Evolutionary conservation across 2,888 invertebrate species (phyloP).

Genomic region (Allygus modestus): DNA sequence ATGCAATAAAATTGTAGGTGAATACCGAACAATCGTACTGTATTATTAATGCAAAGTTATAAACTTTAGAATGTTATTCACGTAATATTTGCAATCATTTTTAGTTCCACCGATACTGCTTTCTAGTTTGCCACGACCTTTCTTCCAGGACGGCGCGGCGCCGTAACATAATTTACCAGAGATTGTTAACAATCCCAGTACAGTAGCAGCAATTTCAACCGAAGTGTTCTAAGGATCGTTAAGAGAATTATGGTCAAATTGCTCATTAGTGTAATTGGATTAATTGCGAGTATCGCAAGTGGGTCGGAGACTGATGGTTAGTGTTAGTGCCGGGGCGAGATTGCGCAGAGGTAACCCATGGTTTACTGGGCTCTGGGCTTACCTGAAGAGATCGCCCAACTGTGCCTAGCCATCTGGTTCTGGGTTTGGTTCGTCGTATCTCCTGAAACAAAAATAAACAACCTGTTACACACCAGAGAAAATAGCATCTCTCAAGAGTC

Average conservation of each 20-base stretch:
- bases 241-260: constrained; percentile 25
- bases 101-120: too few species aligned
- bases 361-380: not conserved
- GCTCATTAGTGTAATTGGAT: constrained; percentile 44
- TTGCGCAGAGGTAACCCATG: too few species aligned
- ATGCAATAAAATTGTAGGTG: too few species aligned
- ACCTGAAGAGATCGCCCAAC: constrained; percentile 47
- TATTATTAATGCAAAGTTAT: too few species aligned
- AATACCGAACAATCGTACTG: too few species aligned
- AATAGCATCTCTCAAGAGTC: too few species aligned
- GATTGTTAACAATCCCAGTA: not conserved
- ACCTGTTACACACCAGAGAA: too few species aligned
- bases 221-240: constrained; percentile 11
- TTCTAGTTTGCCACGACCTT: too few species aligned
- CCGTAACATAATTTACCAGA: not conserved
- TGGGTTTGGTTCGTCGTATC: constrained; percentile 43
- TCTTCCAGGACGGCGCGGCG: too few species aligned
- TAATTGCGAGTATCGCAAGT: constrained; percentile 19
- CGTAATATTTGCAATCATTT: too few species aligned
- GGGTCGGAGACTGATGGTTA: not conserved
- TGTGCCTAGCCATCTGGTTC: constrained; percentile 33
- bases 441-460: constrained; percentile 27
- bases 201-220: not conserved
- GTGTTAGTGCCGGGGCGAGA: too few species aligned
- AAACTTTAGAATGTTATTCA: too few species aligned